These are phyloP conservation scores for Iguana delicatissima DNA, from an alignment of 2,797 vertebrate genomes.

Conservation along the genomic window DNA sequence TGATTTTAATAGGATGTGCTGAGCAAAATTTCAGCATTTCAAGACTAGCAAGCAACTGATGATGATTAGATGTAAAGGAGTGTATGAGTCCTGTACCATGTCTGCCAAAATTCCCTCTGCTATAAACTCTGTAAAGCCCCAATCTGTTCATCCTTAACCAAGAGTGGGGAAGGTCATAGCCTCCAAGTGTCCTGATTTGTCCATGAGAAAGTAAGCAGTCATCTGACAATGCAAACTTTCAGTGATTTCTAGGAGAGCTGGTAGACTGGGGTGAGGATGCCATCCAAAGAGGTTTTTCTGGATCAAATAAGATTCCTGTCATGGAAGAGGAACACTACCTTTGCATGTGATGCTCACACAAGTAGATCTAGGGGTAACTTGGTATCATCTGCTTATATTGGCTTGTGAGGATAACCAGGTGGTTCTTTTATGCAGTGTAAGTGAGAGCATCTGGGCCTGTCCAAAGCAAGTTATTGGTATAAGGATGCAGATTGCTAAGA, in stretches of 20 bases:
- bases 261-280: neutral
- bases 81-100: neutral
- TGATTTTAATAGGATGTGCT: constrained; percentile 20
- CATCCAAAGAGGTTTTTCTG: neutral
- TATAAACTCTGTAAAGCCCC: neutral
- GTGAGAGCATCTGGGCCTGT: neutral
- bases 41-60: neutral
- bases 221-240: neutral
- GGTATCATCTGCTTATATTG: neutral
- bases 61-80: neutral
- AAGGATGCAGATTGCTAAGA: neutral
- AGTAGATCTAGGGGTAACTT: neutral
- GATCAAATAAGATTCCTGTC: neutral
- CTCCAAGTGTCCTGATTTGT: too few relatives aligned
- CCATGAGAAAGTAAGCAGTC: neutral
- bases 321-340: neutral
- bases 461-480: neutral
- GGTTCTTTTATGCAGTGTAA: neutral
- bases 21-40: neutral
- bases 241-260: neutral
- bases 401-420: neutral
- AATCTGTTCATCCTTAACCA: neutral
- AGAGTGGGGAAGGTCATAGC: too few relatives aligned
- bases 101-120: neutral
- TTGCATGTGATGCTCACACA: neutral